Evolutionary conservation across 1,140 invertebrate species (phyloP), one percentile per base, ranked within the genome.

Genomic region (Calliopsis andreniformis): DNA sequence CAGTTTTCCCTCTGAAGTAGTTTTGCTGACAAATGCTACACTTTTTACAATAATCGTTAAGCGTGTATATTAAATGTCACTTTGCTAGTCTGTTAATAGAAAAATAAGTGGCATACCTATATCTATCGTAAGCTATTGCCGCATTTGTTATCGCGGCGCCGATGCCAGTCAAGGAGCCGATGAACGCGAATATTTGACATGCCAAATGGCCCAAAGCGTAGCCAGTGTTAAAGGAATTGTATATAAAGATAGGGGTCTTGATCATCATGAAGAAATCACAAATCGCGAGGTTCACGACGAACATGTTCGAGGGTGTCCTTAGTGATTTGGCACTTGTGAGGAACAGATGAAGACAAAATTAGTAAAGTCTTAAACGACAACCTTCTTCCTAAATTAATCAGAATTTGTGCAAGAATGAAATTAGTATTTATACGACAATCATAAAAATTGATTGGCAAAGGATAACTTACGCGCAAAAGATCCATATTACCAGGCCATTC

Each of bases 191-290:
- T 55, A 97, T 93, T 84, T 97, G 95, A 89, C 97, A 97, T 10
- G 95, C 95, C 0, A 95, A 72, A 47, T 94, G 92, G 25, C 96
- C 97, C 3, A 93, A 86, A 0, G 96, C 95, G 78, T 95, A 97
- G 5, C 96, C 96, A 32, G 94, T 93, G 88, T 96, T 94, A 72
- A 96, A 96, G 4, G 96, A 97, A 87, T 97, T 97, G 88, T 96
- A 96, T 79, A 98, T 97, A 88, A 97, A 97, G 80, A 97, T 95
- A 0, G 97, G 97, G 1, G 96, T 94, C 91, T 97, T 97, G 2
- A 95, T 86, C 95, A 97, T 97, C 96, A 97, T 98, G 20, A 97
- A 92, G 84, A 97, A 96, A 88, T 98, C 97, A 78, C 96, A 95
- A 43, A 98, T 92, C 8, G 97, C 97, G 86, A 98, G 90, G 88